These are phyloP conservation scores for Physella acuta DNA, from an alignment of 1,140 invertebrate genomes.

Conservation along the genomic window DNA sequence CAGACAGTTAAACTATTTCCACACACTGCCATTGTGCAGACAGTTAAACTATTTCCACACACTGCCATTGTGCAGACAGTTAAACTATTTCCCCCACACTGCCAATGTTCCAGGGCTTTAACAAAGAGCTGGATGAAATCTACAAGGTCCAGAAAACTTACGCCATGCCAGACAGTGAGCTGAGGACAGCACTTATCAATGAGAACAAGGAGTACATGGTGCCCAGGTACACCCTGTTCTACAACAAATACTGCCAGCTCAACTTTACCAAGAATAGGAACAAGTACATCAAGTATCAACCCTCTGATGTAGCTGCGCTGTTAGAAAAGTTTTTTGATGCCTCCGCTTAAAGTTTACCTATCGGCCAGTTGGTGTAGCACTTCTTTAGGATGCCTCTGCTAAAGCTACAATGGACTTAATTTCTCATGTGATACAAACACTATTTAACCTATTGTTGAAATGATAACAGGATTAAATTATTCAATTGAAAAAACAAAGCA, in stretches of 20 bases:
- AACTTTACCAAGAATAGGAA: constrained; percentile 90
- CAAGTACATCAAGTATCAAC: constrained; percentile 83
- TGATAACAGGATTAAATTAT: no score
- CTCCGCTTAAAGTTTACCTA: constrained; percentile 55
- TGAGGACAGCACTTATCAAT: constrained; percentile 78
- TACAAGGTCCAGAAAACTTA: constrained; percentile 79
- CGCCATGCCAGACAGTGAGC: constrained; percentile 87
- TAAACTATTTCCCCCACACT: background rate
- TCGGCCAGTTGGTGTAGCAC: no score
- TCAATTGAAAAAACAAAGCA: no score
- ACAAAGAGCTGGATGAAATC: constrained; percentile 92
- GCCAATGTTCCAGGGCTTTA: constrained; percentile 73
- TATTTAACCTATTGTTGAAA: no score
- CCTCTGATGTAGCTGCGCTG: constrained; percentile 74
- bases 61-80: background rate
- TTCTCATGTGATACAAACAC: no score
- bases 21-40: no score
- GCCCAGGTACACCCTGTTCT: constrained; percentile 63
- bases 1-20: no score
- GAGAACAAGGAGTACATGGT: constrained; percentile 85
- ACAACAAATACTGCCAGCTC: constrained; percentile 68
- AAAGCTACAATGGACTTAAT: no score
- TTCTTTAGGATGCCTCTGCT: no score
- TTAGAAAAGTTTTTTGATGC: constrained; percentile 87
- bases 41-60: no score